Evolutionary conservation across 35 echinoderm and acorn worm species (phyloP).

Genomic region (Stichopus chloronotus): DNA sequence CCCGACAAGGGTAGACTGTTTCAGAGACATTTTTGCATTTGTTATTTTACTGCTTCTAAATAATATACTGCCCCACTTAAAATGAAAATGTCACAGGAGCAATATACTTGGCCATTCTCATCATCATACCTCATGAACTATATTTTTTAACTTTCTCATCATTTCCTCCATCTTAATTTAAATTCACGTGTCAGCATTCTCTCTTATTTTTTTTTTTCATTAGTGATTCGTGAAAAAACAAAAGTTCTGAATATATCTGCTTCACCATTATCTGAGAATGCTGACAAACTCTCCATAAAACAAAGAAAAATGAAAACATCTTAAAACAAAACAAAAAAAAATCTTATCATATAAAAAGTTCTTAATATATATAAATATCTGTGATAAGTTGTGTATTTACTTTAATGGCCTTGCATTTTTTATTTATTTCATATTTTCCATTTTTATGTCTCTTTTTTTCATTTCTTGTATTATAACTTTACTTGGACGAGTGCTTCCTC

Average conservation of each 20-base stretch:
- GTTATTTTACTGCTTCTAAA: neutral
- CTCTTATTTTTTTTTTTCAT: neutral
- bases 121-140: neutral
- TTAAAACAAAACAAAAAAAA: neutral
- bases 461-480: neutral
- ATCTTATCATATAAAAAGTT: conserved; percentile 47
- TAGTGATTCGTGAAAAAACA: neutral
- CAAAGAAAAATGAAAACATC: neutral
- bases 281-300: conserved; percentile 1
- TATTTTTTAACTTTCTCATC: neutral
- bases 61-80: neutral
- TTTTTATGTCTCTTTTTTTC: neutral
- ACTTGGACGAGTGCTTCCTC: neutral
- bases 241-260: neutral
- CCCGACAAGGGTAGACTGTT: neutral
- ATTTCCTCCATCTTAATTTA: neutral
- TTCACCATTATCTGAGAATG: conserved; percentile 44
- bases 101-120: neutral
- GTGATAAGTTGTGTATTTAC: neutral
- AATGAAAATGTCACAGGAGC: neutral
- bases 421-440: neutral
- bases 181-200: neutral
- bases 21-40: neutral
- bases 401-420: neutral
- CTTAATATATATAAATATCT: conserved; percentile 65